These are phyloP conservation scores for Miniopterus natalensis DNA, from an alignment of 2,113 vertebrate species.

Conservation along the genomic window DNA sequence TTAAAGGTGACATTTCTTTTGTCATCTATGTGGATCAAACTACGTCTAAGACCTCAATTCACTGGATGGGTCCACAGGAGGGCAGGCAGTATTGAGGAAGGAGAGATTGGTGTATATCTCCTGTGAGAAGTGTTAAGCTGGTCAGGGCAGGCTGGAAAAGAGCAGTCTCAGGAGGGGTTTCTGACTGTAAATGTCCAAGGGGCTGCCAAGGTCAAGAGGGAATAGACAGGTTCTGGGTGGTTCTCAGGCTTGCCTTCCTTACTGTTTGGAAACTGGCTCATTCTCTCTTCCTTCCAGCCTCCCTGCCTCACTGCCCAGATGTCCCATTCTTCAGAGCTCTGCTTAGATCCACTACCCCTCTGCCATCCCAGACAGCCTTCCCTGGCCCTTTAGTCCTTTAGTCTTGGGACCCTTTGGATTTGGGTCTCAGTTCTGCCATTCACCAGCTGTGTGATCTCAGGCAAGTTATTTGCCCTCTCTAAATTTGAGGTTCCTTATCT, in stretches of 20 bases:
- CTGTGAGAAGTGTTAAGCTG: not conserved
- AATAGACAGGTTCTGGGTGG: not conserved
- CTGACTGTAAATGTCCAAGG: not conserved
- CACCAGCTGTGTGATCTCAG: not conserved
- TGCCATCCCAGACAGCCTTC: not conserved
- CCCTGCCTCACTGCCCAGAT: not conserved
- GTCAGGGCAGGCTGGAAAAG: not conserved
- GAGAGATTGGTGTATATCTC: no score
- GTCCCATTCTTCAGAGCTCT: slow-evolving; percentile 14
- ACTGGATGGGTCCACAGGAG: not conserved
- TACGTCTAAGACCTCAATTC: not conserved
- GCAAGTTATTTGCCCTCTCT: not conserved
- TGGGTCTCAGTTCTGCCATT: not conserved
- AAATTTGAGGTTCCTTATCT: slow-evolving; percentile 26
- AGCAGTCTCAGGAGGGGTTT: not conserved
- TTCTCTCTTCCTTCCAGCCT: not conserved
- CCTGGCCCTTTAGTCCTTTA: not conserved
- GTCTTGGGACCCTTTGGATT: not conserved
- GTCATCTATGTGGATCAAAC: not conserved
- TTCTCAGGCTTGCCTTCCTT: not conserved
- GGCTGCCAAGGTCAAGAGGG: not conserved
- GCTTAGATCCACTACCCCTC: not conserved
- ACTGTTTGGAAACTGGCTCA: not conserved
- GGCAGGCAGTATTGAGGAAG: not conserved
- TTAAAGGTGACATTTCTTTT: slow-evolving; percentile 54